Conservation (phyloP, 2,888 invertebrate genomes). For the Smittia aterrima region DNA sequence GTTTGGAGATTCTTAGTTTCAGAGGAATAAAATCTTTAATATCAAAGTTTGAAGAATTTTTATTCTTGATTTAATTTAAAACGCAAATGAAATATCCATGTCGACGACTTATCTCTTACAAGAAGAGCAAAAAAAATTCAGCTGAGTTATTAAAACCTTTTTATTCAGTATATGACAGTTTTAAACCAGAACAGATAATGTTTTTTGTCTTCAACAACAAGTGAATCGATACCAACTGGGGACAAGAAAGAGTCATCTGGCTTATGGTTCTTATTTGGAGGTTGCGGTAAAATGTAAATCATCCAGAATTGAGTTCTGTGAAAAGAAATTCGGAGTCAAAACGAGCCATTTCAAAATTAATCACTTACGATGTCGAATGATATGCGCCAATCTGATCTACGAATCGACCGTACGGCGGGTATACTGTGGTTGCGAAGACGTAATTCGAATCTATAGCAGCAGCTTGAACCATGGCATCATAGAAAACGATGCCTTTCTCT, state of each 20-base stretch:
- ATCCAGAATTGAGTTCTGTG: background rate
- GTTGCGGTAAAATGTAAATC: background rate
- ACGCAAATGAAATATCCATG: no score
- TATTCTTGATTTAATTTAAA: no score
- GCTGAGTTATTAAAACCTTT: no score
- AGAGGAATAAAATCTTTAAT: background rate
- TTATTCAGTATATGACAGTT: no score
- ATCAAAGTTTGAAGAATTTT: no score
- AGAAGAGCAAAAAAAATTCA: no score
- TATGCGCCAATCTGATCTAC: background rate
- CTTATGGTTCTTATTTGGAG: background rate
- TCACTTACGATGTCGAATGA: background rate
- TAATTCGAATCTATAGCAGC: background rate
- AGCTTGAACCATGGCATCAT: background rate
- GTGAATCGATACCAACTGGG: background rate
- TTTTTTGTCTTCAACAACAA: background rate
- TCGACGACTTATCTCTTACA: no score
- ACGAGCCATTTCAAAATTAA: background rate
- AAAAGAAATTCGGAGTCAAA: background rate
- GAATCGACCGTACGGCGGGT: background rate
- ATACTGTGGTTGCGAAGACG: background rate
- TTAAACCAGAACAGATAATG: background rate
- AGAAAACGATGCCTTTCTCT: background rate
- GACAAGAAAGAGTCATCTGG: background rate
- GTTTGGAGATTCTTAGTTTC: constrained; percentile 65